Conservation (phyloP, 1,140 invertebrate genomes). For the Tribolium madens region DNA sequence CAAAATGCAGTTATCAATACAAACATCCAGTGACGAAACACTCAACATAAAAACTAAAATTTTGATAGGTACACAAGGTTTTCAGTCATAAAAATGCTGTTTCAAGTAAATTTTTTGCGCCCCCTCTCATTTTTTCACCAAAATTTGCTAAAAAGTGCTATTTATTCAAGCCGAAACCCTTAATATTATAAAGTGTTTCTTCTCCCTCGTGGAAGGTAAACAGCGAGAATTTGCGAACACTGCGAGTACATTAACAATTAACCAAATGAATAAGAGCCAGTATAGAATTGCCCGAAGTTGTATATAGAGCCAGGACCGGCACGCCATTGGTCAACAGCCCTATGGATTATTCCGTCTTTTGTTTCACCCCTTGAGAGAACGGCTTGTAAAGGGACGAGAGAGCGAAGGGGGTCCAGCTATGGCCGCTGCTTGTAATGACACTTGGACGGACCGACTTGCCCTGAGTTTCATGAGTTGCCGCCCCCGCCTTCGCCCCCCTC, state of each 20-base stretch:
- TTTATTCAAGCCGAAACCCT: background rate
- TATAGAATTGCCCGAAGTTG: constrained; percentile 31
- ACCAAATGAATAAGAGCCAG: constrained; percentile 52
- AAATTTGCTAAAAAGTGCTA: background rate
- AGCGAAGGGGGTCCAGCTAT: constrained; percentile 52
- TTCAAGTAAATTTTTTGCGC: too few relatives aligned
- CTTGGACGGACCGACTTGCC: constrained; percentile 61
- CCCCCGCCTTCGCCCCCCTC: constrained; percentile 1
- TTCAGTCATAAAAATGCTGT: too few relatives aligned
- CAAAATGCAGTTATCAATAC: constrained; percentile 21
- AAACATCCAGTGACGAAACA: background rate
- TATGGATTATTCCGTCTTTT: constrained; percentile 66
- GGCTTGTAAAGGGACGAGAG: constrained; percentile 41
- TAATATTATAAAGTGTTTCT: constrained; percentile 8
- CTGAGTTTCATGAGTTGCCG: constrained; percentile 51
- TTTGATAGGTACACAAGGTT: too few relatives aligned
- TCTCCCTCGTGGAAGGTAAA: constrained; percentile 29
- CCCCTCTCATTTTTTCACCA: background rate
- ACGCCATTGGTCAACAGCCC: constrained; percentile 65
- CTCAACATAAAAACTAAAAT: background rate
- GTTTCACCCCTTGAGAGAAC: constrained; percentile 60
- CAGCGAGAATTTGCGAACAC: constrained; percentile 33
- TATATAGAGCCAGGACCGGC: constrained; percentile 38
- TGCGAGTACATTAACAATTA: constrained; percentile 53
- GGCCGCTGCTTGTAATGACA: constrained; percentile 65